Percentiles rank a stretch among this genome's conserved stretches.
These are phyloP conservation scores for Elgaria multicarinata DNA, from an alignment of 2,113 vertebrate species.

Conservation along the genomic window DNA sequence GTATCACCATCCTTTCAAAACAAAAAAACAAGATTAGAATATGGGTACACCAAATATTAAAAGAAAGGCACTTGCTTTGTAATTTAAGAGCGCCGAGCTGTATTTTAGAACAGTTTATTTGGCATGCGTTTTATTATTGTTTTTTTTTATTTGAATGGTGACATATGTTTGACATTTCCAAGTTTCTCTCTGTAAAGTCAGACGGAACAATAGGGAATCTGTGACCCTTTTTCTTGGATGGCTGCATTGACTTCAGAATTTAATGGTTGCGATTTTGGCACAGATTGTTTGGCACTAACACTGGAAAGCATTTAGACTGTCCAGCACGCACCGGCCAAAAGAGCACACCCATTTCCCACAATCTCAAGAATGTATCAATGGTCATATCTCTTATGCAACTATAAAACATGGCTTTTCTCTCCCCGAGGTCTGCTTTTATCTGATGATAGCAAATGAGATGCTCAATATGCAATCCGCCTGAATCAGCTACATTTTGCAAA, in stretches of 20 bases:
- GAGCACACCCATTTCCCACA: conserved; percentile 55
- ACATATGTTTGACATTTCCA: conserved; percentile 62
- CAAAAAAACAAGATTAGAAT: neutral
- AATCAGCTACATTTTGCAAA: neutral
- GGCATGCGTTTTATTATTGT: conserved; percentile 43
- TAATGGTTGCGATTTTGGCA: conserved; percentile 61
- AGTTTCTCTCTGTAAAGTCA: conserved; percentile 31
- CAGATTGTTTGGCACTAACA: conserved; percentile 54
- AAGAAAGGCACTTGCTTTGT: neutral
- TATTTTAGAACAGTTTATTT: conserved; percentile 40
- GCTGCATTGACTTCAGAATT: conserved; percentile 49
- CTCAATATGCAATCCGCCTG: neutral
- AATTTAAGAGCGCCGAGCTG: conserved; percentile 26
- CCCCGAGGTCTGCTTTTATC: neutral
- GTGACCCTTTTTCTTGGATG: conserved; percentile 63
- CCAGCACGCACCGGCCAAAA: conserved; percentile 51
- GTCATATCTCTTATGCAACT: conserved; percentile 34
- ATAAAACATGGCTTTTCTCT: neutral
- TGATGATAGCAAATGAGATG: neutral
- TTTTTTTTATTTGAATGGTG: conserved; percentile 54
- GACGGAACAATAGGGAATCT: conserved; percentile 59
- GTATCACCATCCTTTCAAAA: neutral
- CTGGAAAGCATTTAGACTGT: conserved; percentile 51
- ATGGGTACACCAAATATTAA: neutral
- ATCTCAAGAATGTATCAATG: conserved; percentile 23